Base-by-base conservation (phyloP, 2,113 vertebrate genomes). In the Scopus umbretta region DNA sequence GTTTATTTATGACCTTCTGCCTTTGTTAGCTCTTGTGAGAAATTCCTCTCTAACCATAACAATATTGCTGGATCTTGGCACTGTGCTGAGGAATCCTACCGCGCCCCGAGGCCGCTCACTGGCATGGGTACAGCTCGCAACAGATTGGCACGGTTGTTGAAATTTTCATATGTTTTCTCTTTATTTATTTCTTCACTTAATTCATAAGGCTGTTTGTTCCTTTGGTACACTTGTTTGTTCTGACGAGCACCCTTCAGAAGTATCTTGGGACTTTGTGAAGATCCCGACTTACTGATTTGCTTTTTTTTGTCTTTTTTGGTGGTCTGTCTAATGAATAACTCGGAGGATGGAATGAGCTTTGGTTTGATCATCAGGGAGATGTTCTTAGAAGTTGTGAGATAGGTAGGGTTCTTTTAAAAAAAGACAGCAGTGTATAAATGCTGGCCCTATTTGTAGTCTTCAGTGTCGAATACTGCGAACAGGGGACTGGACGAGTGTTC, bases 1-100 rank as follows among this genome's bases (percentile, higher is more conserved):
- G 98, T 98, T 98, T 98, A 98, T 98, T 98, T 98, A 98, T 98
- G 98, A 98, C 98, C 98, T 98, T 98, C 98, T 98, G 98, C 98
- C 98, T 98, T 98, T 98, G 98, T 98, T 98, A 98, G 98, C 97
- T 97, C 97, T 98, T 98, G 98, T 98, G 98, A 98, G 98, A 98
- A 98, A 98, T 98, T 98, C 97, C 96, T 98, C 95, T 97, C 98
- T 97, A 97, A 97, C 97, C 98, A 97, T 98, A 98, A 98, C 97
- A 98, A 82, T 97, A 97, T 97, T 97, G 95, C 95, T 93, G 94
- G 94, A 98, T 96, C 97, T 98, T 98, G 98, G 98, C 98, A 98
- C 96, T 97, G 92, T 40, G 45, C 88, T 96, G 97, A 98, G 97
- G 97, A 97, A 97, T 96, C 98, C 98, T 95, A 90, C 94, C 8